These are phyloP conservation scores for Lagodon rhomboides DNA, from an alignment of 2,797 vertebrate species.

Conservation along the genomic window DNA sequence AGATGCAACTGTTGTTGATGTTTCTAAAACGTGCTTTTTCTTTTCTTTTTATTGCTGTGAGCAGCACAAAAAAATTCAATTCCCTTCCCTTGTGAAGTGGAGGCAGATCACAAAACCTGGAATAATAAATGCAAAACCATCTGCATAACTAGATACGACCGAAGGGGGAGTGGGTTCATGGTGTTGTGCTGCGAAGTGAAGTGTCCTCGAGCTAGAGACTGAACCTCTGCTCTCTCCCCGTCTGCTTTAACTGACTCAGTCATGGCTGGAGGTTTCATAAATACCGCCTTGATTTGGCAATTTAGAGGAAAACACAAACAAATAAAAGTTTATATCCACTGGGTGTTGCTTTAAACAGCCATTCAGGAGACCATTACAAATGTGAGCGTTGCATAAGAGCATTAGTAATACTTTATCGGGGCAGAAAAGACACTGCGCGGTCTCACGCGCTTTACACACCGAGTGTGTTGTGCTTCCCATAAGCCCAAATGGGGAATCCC, in stretches of 20 bases:
- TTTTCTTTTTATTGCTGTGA: background rate
- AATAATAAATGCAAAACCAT: background rate
- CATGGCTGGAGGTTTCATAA: slow-evolving; percentile 17
- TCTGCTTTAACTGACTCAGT: slow-evolving; percentile 50
- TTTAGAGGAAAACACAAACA: slow-evolving; percentile 52
- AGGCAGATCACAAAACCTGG: background rate
- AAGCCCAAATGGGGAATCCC: slow-evolving; percentile 71
- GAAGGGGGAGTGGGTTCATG: background rate
- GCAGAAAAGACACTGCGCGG: slow-evolving; percentile 16
- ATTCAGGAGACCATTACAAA: slow-evolving; percentile 5
- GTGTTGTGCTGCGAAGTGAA: slow-evolving; percentile 16
- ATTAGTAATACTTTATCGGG: slow-evolving; percentile 35
- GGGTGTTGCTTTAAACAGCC: slow-evolving; percentile 25
- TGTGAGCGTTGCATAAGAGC: slow-evolving; percentile 40
- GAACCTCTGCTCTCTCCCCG: slow-evolving; percentile 7
- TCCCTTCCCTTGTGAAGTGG: background rate
- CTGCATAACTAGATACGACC: background rate
- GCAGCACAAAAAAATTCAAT: background rate
- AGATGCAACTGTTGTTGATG: background rate
- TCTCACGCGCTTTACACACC: slow-evolving; percentile 37
- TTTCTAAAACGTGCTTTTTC: background rate
- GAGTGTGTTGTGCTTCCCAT: slow-evolving; percentile 55
- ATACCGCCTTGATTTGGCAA: slow-evolving; percentile 22
- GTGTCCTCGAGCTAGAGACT: slow-evolving; percentile 30
- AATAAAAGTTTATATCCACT: slow-evolving; percentile 29